A percentile compares a stretch with the other conserved stretches of the same genome.
phyloP scores from a whole-genome alignment of 2,888 invertebrate species.

The Zhuqinia jingwanae region DNA sequence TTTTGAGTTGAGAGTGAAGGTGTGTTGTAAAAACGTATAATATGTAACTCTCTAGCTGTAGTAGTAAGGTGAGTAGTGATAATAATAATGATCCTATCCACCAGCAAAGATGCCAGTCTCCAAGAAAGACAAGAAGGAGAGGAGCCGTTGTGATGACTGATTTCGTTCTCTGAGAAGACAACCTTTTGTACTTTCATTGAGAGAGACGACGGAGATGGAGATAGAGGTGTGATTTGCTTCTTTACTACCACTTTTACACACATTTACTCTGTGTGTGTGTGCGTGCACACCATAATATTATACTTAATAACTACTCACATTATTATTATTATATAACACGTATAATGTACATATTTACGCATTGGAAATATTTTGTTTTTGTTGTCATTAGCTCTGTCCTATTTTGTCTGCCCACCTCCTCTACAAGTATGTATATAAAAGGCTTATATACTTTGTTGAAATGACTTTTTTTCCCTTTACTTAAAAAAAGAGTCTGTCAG shows the following conservation, averaged over 20 bases:
- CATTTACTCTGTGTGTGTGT: neutral
- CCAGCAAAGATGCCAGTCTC: constrained; percentile 65
- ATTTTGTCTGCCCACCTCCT: constrained; percentile 42
- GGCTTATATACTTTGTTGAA: constrained; percentile 12
- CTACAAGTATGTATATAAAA: neutral
- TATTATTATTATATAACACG: too few relatives aligned
- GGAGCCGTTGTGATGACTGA: constrained; percentile 66
- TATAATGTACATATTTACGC: neutral
- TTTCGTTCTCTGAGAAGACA: constrained; percentile 64
- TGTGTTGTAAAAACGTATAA: constrained; percentile 18
- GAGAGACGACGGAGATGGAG: constrained; percentile 53
- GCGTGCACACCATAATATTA: neutral
- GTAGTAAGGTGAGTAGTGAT: neutral
- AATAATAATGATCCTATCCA: constrained; percentile 53
- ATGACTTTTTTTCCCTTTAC: constrained; percentile 40
- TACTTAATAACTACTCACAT: too few relatives aligned
- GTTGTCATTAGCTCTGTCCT: constrained; percentile 58
- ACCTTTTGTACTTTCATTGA: constrained; percentile 70
- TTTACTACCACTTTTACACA: constrained; percentile 69
- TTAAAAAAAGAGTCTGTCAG: constrained; percentile 30
- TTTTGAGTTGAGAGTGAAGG: constrained; percentile 29
- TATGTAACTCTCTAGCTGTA: too few relatives aligned
- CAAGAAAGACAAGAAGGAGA: constrained; percentile 45
- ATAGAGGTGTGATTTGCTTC: constrained; percentile 62
- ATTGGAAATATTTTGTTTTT: constrained; percentile 39